Evolutionary conservation across 35 echinoderm and acorn worm species (phyloP).

Genomic region (Apostichopus parvimensis): DNA sequence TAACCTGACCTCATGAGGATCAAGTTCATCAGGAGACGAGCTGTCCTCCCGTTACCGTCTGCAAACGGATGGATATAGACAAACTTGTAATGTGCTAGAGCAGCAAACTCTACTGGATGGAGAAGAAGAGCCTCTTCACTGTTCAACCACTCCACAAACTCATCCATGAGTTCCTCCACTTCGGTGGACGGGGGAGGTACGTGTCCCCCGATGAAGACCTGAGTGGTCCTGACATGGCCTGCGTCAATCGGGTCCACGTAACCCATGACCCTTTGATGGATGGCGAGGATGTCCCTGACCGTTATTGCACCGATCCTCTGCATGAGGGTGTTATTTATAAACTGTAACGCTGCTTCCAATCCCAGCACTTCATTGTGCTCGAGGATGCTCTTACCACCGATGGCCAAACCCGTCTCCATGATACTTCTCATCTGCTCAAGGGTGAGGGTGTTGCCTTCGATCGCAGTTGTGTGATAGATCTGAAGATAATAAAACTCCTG

Average conservation of each 20-base stretch:
- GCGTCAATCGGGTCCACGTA: constrained; percentile 86
- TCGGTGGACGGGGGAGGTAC: constrained; percentile 75
- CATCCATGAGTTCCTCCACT: constrained; percentile 71
- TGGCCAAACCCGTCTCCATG: constrained; percentile 88
- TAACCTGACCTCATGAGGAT: constrained; percentile 86
- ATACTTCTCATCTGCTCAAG: constrained; percentile 88
- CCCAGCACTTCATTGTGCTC: constrained; percentile 98
- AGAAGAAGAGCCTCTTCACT: constrained; percentile 70
- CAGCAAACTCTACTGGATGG: constrained; percentile 93
- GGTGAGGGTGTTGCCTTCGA: constrained; percentile 92
- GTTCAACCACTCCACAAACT: constrained; percentile 90
- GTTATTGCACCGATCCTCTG: constrained; percentile 73
- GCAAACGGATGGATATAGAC: constrained; percentile 92
- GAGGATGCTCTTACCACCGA: constrained; percentile 87
- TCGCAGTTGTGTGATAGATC: constrained; percentile 92
- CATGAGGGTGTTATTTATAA: constrained; percentile 88
- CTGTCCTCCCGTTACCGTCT: constrained; percentile 94
- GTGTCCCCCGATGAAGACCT: constrained; percentile 90
- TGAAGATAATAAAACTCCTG: constrained; percentile 93
- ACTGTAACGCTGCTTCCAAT: constrained; percentile 80
- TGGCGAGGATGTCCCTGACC: constrained; percentile 79
- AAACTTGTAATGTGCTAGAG: constrained; percentile 91
- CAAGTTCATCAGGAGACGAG: constrained; percentile 92
- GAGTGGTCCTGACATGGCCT: constrained; percentile 77
- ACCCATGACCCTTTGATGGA: constrained; percentile 85